Evolutionary conservation across 2,888 invertebrate species (phyloP).

Genomic region (Drosophila gaucha): DNA sequence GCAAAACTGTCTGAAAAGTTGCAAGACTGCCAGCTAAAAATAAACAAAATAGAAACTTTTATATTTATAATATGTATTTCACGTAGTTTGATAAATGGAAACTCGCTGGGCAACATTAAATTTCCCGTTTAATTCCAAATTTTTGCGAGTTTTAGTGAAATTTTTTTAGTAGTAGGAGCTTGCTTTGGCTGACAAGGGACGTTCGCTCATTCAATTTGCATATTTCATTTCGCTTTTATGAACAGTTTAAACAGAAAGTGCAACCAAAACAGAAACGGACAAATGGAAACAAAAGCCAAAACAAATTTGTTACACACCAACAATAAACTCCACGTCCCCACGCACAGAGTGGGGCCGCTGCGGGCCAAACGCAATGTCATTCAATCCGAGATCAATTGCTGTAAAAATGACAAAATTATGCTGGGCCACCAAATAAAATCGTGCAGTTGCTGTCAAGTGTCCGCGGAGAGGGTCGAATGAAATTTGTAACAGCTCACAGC

Average conservation of each 20-base stretch:
- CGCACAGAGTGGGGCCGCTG: background rate
- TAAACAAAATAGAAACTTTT: slow-evolving; percentile 65
- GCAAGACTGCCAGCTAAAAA: slow-evolving; percentile 56
- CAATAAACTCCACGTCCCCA: background rate
- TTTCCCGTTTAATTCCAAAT: slow-evolving; percentile 34
- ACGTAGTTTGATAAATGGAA: slow-evolving; percentile 47
- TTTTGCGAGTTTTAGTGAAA: background rate
- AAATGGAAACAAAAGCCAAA: slow-evolving; percentile 18
- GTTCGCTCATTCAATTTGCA: slow-evolving; percentile 66
- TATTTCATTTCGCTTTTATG: slow-evolving; percentile 72
- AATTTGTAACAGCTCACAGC: slow-evolving; percentile 54
- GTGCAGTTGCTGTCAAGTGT: slow-evolving; percentile 2
- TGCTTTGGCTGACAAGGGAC: background rate
- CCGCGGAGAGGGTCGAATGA: slow-evolving; percentile 33
- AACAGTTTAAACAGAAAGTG: slow-evolving; percentile 52
- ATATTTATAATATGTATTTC: slow-evolving; percentile 59
- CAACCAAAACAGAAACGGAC: slow-evolving; percentile 30
- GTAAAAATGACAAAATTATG: slow-evolving; percentile 78
- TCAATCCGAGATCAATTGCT: slow-evolving; percentile 78
- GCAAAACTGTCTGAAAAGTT: slow-evolving; percentile 48
- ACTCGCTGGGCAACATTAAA: slow-evolving; percentile 42
- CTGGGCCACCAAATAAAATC: slow-evolving; percentile 30
- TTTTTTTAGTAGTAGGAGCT: background rate
- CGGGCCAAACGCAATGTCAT: slow-evolving; percentile 54
- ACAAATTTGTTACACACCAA: slow-evolving; percentile 31